These are phyloP conservation scores for Polydrusus pterygomalis DNA, from an alignment of 2,888 invertebrate species.

Conservation along the genomic window DNA sequence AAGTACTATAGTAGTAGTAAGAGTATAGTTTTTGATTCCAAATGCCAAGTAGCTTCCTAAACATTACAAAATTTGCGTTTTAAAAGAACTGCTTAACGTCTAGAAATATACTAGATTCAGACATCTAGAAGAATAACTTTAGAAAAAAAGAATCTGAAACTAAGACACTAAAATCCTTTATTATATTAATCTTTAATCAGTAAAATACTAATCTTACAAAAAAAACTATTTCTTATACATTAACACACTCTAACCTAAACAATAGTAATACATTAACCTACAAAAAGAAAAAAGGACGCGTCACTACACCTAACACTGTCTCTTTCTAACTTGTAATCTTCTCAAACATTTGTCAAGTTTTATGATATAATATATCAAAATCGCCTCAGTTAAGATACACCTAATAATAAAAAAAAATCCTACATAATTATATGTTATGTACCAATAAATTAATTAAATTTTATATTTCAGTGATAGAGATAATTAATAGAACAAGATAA, in stretches of 20 bases:
- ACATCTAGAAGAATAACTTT: not conserved
- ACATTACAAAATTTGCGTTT: too few species aligned
- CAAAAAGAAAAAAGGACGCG: constrained; percentile 11
- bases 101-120: not conserved
- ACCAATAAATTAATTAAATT: constrained; percentile 3
- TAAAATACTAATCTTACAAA: constrained; percentile 32
- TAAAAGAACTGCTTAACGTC: too few species aligned
- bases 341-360: constrained; percentile 28
- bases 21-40: too few species aligned
- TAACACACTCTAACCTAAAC: constrained; percentile 27
- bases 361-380: constrained; percentile 2
- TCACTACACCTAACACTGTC: constrained; percentile 42
- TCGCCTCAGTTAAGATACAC: constrained; percentile 8
- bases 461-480: constrained; percentile 1
- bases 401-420: constrained; percentile 24
- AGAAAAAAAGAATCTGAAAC: constrained; percentile 12
- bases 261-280: constrained; percentile 15
- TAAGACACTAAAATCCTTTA: constrained; percentile 27
- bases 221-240: constrained; percentile 23
- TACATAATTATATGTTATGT: constrained; percentile 11
- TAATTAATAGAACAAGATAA: not conserved
- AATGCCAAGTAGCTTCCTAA: too few species aligned
- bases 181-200: constrained; percentile 23
- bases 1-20: too few species aligned
- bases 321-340: constrained; percentile 10